Conservation (phyloP, 2,888 invertebrate genomes). For the Cantharis nigra region DNA sequence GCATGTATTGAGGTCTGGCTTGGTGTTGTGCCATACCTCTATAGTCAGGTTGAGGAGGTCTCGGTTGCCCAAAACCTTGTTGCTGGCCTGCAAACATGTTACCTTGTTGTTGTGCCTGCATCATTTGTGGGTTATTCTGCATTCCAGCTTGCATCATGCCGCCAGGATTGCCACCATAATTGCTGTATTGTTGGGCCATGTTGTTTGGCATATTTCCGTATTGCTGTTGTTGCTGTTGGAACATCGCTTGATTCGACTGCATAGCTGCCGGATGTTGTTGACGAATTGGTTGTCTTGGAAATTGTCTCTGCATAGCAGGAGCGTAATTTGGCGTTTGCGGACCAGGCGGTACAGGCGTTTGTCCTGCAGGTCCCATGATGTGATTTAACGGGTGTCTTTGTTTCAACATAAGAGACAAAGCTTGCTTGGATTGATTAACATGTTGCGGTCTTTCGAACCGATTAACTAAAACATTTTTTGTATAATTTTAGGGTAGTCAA, state of each 20-base stretch:
- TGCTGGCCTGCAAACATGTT: slow-evolving; percentile 56
- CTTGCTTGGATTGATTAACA: slow-evolving; percentile 81
- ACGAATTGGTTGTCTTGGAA: slow-evolving; percentile 57
- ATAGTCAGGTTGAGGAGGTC: slow-evolving; percentile 52
- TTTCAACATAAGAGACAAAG: slow-evolving; percentile 82
- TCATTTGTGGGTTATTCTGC: slow-evolving; percentile 51
- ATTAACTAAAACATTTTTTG: slow-evolving; percentile 44
- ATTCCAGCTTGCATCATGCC: slow-evolving; percentile 44
- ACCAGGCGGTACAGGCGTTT: slow-evolving; percentile 49
- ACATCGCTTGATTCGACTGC: slow-evolving; percentile 52
- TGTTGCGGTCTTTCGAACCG: slow-evolving; percentile 57
- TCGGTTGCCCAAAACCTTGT: slow-evolving; percentile 62
- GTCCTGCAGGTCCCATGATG: slow-evolving; percentile 48
- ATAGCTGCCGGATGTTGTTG: slow-evolving; percentile 53
- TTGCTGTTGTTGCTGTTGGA: slow-evolving; percentile 48
- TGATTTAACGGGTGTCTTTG: slow-evolving; percentile 71
- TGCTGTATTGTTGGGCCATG: slow-evolving; percentile 67
- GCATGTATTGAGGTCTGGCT: slow-evolving; percentile 70
- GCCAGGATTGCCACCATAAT: slow-evolving; percentile 61
- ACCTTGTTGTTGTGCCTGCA: slow-evolving; percentile 43
- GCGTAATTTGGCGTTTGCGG: slow-evolving; percentile 53
- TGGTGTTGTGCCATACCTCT: slow-evolving; percentile 57
- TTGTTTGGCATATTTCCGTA: slow-evolving; percentile 68
- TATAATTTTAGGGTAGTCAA: not conserved
- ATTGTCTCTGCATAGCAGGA: slow-evolving; percentile 55